These are phyloP conservation scores for Megaceryle maxima DNA, from an alignment of 2,113 vertebrate species.

Conservation along the genomic window DNA sequence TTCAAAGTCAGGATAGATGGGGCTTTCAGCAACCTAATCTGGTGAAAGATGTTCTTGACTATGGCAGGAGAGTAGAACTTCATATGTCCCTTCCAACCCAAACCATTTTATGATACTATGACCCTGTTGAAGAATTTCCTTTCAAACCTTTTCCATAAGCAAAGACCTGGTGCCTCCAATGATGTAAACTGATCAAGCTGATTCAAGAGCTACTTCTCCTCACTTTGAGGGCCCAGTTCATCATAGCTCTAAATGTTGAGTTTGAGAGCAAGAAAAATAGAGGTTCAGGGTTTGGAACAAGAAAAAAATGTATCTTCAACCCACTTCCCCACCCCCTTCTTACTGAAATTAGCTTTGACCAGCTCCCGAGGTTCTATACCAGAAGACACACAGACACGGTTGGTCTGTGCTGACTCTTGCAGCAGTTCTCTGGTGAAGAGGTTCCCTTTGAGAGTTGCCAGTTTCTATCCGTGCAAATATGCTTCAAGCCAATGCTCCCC, in stretches of 20 bases:
- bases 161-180: neutral
- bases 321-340: neutral
- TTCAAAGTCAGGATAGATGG: neutral
- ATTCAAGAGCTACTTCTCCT: neutral
- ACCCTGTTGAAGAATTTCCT: neutral
- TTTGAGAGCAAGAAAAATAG: neutral
- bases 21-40: neutral
- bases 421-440: neutral
- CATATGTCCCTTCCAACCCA: neutral
- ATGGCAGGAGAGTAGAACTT: accelerated
- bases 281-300: neutral
- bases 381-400: neutral
- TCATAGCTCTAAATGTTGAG: neutral
- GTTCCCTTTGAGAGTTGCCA: neutral
- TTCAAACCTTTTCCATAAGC: neutral
- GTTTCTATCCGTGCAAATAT: conserved; percentile 34
- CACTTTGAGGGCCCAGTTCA: neutral
- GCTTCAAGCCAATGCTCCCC: conserved; percentile 64
- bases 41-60: neutral
- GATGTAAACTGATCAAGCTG: neutral
- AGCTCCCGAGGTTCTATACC: neutral
- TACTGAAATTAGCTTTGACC: conserved; percentile 30
- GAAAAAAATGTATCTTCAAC: neutral
- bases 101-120: neutral
- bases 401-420: neutral